Percentiles rank a stretch among this genome's conserved stretches.
Evolutionary conservation across 23 tunicate species (phyloP).

Genomic region (Aplidium turbinatum): DNA sequence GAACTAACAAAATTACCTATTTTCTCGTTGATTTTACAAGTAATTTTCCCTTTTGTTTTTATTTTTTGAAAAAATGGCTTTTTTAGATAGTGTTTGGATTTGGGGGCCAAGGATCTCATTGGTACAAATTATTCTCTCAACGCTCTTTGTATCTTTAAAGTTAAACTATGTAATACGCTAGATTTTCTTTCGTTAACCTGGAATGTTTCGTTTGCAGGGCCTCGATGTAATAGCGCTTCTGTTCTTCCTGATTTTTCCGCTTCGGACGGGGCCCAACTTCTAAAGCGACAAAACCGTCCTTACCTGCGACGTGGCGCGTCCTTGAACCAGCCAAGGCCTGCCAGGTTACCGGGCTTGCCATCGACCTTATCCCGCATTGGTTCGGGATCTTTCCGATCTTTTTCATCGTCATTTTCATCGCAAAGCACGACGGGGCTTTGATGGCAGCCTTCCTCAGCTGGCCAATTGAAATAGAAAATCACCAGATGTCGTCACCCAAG

Average conservation of each 20-base stretch:
- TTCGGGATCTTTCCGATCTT: slow-evolving; percentile 18
- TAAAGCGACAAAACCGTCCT: slow-evolving; percentile 38
- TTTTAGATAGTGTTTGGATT: too few species aligned
- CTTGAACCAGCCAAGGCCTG: slow-evolving; percentile 35
- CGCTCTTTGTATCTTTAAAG: too few species aligned
- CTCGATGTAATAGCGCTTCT: slow-evolving; percentile 52
- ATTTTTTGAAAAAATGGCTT: too few species aligned
- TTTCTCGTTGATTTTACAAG: too few species aligned
- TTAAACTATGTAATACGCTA: too few species aligned
- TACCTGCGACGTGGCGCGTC: slow-evolving; percentile 66
- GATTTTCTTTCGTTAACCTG: too few species aligned
- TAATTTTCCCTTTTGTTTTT: too few species aligned
- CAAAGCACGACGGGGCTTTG: slow-evolving; percentile 26
- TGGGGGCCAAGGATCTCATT: too few species aligned
- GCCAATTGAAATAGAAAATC: neutral
- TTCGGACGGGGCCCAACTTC: slow-evolving; percentile 84
- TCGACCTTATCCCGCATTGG: neutral
- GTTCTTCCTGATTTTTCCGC: slow-evolving; percentile 81
- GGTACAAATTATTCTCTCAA: too few species aligned
- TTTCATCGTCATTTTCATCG: slow-evolving; percentile 26
- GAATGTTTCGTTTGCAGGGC: slow-evolving; percentile 85
- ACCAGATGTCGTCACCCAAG: neutral
- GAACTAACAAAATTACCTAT: too few species aligned
- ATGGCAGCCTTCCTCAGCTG: neutral
- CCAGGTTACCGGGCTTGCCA: slow-evolving; percentile 11